A percentile compares a stretch with the other conserved stretches of the same genome.
Evolutionary conservation across 1,140 invertebrate species (phyloP).

Genomic region (Drosophila murphyi): DNA sequence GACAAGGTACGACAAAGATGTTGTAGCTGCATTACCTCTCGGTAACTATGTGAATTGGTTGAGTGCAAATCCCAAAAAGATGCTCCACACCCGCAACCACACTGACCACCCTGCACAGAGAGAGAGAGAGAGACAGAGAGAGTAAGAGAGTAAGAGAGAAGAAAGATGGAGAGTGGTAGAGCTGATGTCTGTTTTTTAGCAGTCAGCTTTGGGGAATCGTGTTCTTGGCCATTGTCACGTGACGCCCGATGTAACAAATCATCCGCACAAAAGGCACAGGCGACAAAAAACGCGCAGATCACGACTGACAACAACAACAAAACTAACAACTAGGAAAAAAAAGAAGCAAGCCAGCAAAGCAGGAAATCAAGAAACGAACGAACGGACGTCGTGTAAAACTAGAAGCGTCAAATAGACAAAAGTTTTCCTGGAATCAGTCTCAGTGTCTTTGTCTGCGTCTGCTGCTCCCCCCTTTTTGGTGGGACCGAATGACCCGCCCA

Average conservation of each 20-base stretch:
- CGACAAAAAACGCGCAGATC: slow-evolving; percentile 73
- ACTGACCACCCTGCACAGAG: slow-evolving; percentile 10
- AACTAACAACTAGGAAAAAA: neutral
- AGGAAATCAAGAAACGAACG: slow-evolving; percentile 28
- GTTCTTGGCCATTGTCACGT: slow-evolving; percentile 84
- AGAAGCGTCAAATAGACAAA: slow-evolving; percentile 81
- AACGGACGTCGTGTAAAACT: slow-evolving; percentile 68
- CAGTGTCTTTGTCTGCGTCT: slow-evolving; percentile 2
- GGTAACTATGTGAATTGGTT: neutral
- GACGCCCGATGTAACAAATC: slow-evolving; percentile 80
- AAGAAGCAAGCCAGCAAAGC: slow-evolving; percentile 14
- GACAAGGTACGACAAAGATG: slow-evolving; percentile 30
- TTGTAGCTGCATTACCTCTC: neutral
- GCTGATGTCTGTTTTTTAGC: slow-evolving; percentile 42
- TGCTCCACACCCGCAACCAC: neutral
- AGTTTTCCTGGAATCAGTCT: slow-evolving; percentile 61
- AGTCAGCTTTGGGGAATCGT: slow-evolving; percentile 60
- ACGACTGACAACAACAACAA: slow-evolving; percentile 42
- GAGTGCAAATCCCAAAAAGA: slow-evolving; percentile 34
- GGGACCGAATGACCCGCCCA: slow-evolving; percentile 45
- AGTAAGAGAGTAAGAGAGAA: neutral
- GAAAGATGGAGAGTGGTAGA: neutral
- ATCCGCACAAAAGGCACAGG: slow-evolving; percentile 66
- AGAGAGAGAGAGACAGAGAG: neutral
- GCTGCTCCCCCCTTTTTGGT: neutral